Evolutionary conservation across 1,140 invertebrate genomes (phyloP), one percentile per base, ranked within the genome.

Genomic region (Bombus huntii): DNA sequence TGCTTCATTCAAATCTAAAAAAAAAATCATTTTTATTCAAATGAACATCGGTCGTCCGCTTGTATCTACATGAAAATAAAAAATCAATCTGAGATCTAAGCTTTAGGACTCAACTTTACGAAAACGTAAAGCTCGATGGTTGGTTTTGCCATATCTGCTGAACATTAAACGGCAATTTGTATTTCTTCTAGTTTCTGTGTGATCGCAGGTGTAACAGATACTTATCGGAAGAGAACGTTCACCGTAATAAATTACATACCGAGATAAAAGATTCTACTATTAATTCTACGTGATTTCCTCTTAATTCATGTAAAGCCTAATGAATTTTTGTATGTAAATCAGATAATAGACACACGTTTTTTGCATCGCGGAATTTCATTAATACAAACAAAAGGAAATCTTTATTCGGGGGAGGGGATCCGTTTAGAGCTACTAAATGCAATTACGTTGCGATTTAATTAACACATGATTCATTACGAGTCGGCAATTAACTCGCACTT

Each of bases 401-500:
- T 71, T 79, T 44, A 79, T 84, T 62, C 76, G 53, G 39, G 13
- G 10, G 15, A 34, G 66, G 59, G 44, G 8, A 18, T 57, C 31
- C 39, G 65, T 79, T 79, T 37, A 62, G 1, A 28, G 2, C 28
- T 37, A 44, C 47, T 71, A 59, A n/a, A 28, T n/a, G 53, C 75
- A 79, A 84, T 84, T 84, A 79, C 25, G 34, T 12, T 18, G 75
- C 47, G 31, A 71, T 79, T 79, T 79, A 84, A 79, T 84, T 68
- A 79, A 84, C 66, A 79, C 66, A 72, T 79, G 79, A 84, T 71
- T 84, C 75, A 84, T 78, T 78, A 44, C 37, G 15, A 28, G 39
- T 22, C 8, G 31, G 8, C 47, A 79, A 84, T 84, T 79, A 84
- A 44, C 28, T 22, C 47, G 34, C 18, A 22, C 31, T 10, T 4